These are phyloP conservation scores for Aphis craccivora DNA, from an alignment of 1,140 invertebrate genomes.

Conservation along the genomic window DNA sequence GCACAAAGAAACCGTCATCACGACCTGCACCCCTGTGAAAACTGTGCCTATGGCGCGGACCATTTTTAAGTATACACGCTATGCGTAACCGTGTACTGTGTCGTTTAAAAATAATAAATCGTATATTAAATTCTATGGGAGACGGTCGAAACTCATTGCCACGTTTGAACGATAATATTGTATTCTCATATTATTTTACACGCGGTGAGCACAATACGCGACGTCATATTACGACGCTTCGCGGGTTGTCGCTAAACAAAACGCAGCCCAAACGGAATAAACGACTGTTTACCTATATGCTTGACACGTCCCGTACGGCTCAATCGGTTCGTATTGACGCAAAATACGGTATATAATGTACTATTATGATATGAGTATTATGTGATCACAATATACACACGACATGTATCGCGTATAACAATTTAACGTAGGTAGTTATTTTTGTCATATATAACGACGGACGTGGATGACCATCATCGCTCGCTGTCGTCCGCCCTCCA, in stretches of 20 bases:
- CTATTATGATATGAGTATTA: background rate
- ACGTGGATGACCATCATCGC: constrained; percentile 16
- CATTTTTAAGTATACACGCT: too few relatives aligned
- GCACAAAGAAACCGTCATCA: background rate
- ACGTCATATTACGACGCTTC: background rate
- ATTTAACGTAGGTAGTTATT: background rate
- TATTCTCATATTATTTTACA: background rate
- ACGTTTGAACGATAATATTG: too few relatives aligned
- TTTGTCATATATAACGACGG: background rate
- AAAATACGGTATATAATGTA: background rate
- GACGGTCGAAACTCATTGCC: background rate
- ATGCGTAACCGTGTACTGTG: background rate
- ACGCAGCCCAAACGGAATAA: background rate
- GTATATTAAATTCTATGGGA: background rate
- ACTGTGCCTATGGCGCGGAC: background rate
- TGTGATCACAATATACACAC: background rate
- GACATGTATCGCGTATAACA: background rate
- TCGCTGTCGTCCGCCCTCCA: background rate
- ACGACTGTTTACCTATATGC: background rate
- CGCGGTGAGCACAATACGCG: background rate
- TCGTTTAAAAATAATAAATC: background rate
- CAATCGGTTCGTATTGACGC: background rate
- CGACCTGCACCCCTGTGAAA: background rate
- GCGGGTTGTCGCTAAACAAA: background rate
- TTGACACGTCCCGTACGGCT: background rate